Conservation (phyloP, 2,113 vertebrate species). For the Seriola dumerili region DNA sequence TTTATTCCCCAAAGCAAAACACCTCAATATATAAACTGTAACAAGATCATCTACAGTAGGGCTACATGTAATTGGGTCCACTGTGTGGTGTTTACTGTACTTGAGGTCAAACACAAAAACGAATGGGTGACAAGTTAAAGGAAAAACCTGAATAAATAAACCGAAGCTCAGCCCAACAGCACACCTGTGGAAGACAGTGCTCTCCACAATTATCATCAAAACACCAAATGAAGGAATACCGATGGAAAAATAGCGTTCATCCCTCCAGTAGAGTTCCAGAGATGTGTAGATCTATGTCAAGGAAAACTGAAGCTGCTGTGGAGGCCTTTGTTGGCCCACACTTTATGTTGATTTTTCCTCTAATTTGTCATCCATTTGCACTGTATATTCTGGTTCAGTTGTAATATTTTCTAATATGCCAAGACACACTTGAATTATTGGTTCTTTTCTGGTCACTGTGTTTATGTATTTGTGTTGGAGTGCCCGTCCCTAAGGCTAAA, state of each 20-base stretch:
- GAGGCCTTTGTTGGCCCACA: neutral
- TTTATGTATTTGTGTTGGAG: neutral
- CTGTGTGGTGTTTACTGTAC: neutral
- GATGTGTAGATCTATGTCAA: neutral
- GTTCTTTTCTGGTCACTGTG: neutral
- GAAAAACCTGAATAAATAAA: neutral
- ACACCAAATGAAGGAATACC: neutral
- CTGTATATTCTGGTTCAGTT: neutral
- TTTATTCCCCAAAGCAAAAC: neutral
- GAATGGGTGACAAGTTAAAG: neutral
- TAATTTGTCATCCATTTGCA: neutral
- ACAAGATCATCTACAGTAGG: neutral
- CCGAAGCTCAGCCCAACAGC: neutral
- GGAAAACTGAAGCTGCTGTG: neutral
- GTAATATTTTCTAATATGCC: neutral
- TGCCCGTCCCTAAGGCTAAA: neutral
- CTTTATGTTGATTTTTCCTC: constrained; percentile 5
- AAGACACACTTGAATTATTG: neutral
- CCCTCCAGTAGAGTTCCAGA: neutral
- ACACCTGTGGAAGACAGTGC: neutral
- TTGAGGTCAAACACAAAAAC: neutral
- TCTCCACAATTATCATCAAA: neutral
- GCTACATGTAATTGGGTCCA: neutral
- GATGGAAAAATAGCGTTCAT: no score
- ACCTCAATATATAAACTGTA: neutral